Conservation (phyloP, 2,113 vertebrate species). For the Ranitomeya variabilis region DNA sequence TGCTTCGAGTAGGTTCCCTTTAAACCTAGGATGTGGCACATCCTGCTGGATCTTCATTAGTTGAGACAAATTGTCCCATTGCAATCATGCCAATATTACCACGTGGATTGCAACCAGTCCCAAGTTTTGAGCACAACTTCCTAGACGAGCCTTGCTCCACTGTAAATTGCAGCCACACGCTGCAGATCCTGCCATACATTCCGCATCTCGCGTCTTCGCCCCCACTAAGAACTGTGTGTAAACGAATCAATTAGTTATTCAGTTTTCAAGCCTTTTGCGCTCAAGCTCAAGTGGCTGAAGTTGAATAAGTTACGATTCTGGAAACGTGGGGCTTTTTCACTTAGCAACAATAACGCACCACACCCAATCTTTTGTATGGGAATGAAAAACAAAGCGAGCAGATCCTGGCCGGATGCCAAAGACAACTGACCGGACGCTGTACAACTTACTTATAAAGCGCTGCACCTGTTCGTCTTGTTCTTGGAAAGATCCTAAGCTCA, state of each 20-base stretch:
- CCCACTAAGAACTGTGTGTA: neutral
- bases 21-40: neutral
- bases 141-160: neutral
- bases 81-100: neutral
- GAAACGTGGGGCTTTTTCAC: slow-evolving; percentile 12
- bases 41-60: neutral
- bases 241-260: slow-evolving; percentile 37
- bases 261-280: neutral
- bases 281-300: slow-evolving; percentile 28
- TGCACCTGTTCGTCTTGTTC: slow-evolving; percentile 32
- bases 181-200: neutral
- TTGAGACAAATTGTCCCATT: neutral
- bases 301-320: slow-evolving; percentile 9
- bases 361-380: slow-evolving; percentile 42
- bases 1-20: neutral
- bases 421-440: neutral
- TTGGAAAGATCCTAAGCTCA: neutral
- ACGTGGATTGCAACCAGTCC: neutral
- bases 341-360: slow-evolving; percentile 22
- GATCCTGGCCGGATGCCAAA: slow-evolving; percentile 35
- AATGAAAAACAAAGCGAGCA: neutral
- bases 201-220: neutral
- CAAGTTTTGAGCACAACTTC: neutral
- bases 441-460: neutral
- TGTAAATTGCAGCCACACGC: slow-evolving; percentile 33